Conservation (phyloP, 2,888 invertebrate genomes). For the Perizoma flavofasciatum region DNA sequence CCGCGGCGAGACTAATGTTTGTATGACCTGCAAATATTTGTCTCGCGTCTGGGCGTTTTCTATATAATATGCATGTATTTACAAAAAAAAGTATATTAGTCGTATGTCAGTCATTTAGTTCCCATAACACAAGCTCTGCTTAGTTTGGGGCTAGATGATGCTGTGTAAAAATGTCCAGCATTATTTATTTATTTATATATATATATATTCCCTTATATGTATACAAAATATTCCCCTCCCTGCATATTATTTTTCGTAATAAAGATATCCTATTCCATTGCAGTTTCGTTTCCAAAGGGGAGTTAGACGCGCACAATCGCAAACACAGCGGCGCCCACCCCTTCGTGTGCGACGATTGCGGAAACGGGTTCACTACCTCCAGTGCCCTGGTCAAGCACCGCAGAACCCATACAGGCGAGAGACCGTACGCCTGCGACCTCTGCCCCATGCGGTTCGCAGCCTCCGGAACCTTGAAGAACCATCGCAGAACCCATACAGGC, state of each 20-base stretch:
- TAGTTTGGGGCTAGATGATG: no score
- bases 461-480: slow-evolving; percentile 83
- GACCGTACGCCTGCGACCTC: slow-evolving; percentile 84
- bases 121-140: no score
- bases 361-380: slow-evolving; percentile 83
- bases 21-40: no score
- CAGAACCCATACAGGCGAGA: slow-evolving; percentile 84
- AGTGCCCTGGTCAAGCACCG: slow-evolving; percentile 84
- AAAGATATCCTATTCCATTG: neutral
- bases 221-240: no score
- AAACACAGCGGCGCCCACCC: slow-evolving; percentile 86
- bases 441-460: slow-evolving; percentile 84
- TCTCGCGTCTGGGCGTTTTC: no score
- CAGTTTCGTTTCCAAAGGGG: slow-evolving; percentile 80
- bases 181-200: no score
- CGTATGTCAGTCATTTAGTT: no score
- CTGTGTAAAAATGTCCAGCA: no score
- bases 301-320: slow-evolving; percentile 80
- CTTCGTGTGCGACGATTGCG: slow-evolving; percentile 82
- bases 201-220: no score
- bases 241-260: neutral
- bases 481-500: slow-evolving; percentile 82
- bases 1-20: no score
- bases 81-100: no score
- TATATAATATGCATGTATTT: no score